These are phyloP conservation scores for Pangasius larnaudii DNA, from an alignment of 2,797 vertebrate species.

Conservation along the genomic window DNA sequence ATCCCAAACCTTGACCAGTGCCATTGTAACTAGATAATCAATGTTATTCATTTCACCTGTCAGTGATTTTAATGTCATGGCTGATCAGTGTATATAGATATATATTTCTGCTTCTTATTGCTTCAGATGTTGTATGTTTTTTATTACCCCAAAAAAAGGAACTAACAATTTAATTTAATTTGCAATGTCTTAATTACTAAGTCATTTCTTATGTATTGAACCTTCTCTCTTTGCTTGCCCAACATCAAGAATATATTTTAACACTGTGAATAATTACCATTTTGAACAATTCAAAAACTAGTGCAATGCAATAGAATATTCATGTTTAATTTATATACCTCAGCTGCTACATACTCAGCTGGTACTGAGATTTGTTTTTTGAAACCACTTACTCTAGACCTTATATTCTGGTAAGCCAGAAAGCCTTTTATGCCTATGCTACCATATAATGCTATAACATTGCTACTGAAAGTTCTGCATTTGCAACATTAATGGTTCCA, in stretches of 20 bases:
- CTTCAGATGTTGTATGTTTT: constrained; percentile 67
- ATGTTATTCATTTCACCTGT: no score
- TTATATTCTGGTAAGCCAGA: constrained; percentile 67
- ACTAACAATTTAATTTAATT: background rate
- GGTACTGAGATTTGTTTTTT: constrained; percentile 46
- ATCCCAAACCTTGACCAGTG: no score
- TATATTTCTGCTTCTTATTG: constrained; percentile 68
- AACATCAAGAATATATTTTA: background rate
- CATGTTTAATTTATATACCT: constrained; percentile 2
- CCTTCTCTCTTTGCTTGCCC: background rate
- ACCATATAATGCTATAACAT: constrained; percentile 76
- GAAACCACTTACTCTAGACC: constrained; percentile 67
- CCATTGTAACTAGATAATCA: no score
- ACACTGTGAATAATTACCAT: background rate
- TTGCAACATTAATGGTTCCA: constrained; percentile 57
- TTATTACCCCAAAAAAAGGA: background rate
- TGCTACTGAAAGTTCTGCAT: constrained; percentile 66
- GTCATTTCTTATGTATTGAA: constrained; percentile 11
- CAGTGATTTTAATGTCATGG: no score
- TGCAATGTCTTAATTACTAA: constrained; percentile 5
- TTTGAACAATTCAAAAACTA: constrained; percentile 11
- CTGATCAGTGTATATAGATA: no score
- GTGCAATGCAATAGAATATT: background rate
- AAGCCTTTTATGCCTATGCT: constrained; percentile 72
- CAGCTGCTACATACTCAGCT: constrained; percentile 61